Evolutionary conservation across 2,113 vertebrate species (phyloP).

Genomic region (Maccullochella peelii): DNA sequence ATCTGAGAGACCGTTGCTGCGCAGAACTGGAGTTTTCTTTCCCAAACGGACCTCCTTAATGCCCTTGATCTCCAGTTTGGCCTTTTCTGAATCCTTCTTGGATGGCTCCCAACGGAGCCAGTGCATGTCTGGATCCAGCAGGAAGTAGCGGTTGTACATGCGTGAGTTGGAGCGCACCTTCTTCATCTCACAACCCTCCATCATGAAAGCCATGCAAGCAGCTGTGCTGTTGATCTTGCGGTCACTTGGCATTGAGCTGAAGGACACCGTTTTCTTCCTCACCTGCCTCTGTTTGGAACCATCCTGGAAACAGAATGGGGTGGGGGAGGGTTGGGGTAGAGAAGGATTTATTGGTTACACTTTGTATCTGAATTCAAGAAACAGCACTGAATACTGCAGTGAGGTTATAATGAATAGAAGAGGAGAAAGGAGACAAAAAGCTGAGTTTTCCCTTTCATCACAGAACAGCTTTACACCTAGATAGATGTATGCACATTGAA

Average conservation of each 20-base stretch:
- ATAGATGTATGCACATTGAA: conserved; percentile 6
- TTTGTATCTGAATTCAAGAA: conserved; percentile 25
- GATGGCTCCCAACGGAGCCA: conserved; percentile 94
- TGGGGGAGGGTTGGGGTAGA: conserved; percentile 9
- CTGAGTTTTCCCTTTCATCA: background rate
- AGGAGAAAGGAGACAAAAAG: background rate
- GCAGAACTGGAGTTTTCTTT: conserved; percentile 92
- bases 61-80: conserved; percentile 93
- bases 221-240: conserved; percentile 94
- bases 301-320: conserved; percentile 82
- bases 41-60: conserved; percentile 93
- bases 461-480: background rate
- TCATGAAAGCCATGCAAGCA: conserved; percentile 94
- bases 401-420: background rate
- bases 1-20: conserved; percentile 92
- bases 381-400: background rate
- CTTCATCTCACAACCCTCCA: conserved; percentile 95
- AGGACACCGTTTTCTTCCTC: conserved; percentile 94
- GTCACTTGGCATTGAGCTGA: conserved; percentile 93
- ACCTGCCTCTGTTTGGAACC: conserved; percentile 89
- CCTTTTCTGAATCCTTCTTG: conserved; percentile 94
- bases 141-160: conserved; percentile 94
- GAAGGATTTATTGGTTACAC: conserved; percentile 40
- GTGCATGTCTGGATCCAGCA: conserved; percentile 91
- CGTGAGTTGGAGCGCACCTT: conserved; percentile 95